Conservation (phyloP, 2,888 invertebrate species). For the Listrodromus nycthemerus region DNA sequence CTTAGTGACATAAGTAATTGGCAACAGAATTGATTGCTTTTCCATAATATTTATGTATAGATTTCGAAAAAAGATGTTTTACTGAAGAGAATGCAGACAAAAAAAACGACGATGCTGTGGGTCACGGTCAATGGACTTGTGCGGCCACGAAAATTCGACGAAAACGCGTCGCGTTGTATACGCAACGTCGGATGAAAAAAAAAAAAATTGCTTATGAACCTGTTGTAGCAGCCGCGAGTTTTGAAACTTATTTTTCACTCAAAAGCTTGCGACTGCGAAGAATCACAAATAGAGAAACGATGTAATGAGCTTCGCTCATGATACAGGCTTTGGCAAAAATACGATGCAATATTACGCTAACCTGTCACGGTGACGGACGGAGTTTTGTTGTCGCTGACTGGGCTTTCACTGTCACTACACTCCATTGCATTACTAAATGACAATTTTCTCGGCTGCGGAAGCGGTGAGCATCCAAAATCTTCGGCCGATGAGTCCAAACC, state of each 20-base stretch:
- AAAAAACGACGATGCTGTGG: constrained; percentile 13
- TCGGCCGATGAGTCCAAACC: constrained; percentile 87
- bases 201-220: background rate
- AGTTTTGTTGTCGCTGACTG: constrained; percentile 69
- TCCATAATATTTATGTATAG: background rate
- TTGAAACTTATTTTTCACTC: background rate
- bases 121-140: constrained; percentile 32
- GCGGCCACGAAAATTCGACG: constrained; percentile 33
- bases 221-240: background rate
- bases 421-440: constrained; percentile 86
- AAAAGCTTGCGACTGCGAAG: background rate
- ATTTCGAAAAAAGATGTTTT: background rate
- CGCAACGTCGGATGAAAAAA: constrained; percentile 24
- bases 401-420: constrained; percentile 79
- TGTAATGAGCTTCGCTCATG: background rate
- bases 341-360: constrained; percentile 69
- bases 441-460: constrained; percentile 87
- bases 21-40: background rate
- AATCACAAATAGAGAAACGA: constrained; percentile 1
- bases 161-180: constrained; percentile 4
- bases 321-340: constrained; percentile 24
- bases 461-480: constrained; percentile 86
- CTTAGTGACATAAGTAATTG: background rate
- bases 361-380: constrained; percentile 77
- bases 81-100: constrained; percentile 22